A percentile compares a stretch with the other conserved stretches of the same genome.
Conservation (phyloP, 2,888 invertebrate genomes). For the Apamea monoglypha region DNA sequence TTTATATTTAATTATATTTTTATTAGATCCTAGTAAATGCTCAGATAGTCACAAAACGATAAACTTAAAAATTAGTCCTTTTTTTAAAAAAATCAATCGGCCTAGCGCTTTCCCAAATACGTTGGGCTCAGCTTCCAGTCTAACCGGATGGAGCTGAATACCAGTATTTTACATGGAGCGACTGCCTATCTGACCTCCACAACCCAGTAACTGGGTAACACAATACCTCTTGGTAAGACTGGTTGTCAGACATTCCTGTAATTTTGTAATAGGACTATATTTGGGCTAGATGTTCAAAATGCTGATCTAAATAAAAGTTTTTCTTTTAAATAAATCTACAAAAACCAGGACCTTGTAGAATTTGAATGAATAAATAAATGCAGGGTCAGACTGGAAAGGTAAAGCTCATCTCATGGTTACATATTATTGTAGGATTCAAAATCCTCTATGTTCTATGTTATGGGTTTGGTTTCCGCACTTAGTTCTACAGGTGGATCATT, state of each 20-base stretch:
- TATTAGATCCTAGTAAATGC: background rate
- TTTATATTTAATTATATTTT: background rate
- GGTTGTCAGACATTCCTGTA: background rate
- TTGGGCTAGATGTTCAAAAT: background rate
- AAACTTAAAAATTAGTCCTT: too few relatives aligned
- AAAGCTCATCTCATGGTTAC: constrained; percentile 3
- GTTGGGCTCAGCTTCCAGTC: too few relatives aligned
- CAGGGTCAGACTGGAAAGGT: constrained; percentile 23
- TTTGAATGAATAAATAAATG: background rate
- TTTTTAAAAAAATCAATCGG: background rate
- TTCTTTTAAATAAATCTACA: background rate
- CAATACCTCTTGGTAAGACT: background rate
- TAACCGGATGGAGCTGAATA: background rate
- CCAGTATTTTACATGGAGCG: background rate
- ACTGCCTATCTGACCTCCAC: background rate
- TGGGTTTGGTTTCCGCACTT: too few relatives aligned
- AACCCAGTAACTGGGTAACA: background rate
- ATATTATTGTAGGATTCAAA: constrained; percentile 9
- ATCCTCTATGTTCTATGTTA: too few relatives aligned
- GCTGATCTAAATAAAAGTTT: background rate
- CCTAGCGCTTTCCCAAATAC: background rate
- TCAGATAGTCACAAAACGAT: too few relatives aligned
- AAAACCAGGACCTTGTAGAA: background rate
- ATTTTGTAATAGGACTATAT: background rate
- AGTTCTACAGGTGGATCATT: too few relatives aligned